These are phyloP conservation scores for Pelvicachromis taeniatus DNA, from an alignment of 2,113 vertebrate genomes.

Conservation along the genomic window DNA sequence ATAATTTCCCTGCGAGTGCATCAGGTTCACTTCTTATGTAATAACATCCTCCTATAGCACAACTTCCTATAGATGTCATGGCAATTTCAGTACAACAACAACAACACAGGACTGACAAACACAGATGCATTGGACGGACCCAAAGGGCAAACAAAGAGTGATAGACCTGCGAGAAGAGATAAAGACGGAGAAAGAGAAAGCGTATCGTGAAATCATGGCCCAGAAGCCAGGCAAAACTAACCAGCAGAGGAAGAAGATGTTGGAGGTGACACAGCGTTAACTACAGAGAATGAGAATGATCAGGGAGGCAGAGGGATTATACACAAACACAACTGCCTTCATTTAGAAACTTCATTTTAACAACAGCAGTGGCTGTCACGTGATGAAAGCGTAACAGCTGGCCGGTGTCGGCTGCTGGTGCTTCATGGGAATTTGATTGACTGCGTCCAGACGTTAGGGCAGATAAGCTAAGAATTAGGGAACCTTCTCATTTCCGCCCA, in stretches of 20 bases:
- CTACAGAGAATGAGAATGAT: neutral
- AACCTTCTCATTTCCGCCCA: neutral
- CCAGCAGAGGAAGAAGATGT: neutral
- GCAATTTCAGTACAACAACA: neutral
- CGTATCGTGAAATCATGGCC: neutral
- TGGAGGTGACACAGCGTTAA: slow-evolving; percentile 1
- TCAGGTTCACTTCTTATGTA: neutral
- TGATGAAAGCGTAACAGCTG: slow-evolving; percentile 24
- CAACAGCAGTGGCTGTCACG: slow-evolving; percentile 18
- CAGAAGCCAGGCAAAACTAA: neutral
- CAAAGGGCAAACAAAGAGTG: neutral
- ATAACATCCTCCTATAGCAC: neutral
- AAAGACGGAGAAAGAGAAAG: neutral
- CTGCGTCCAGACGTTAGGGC: slow-evolving; percentile 5
- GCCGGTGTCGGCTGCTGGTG: neutral
- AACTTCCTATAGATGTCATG: neutral
- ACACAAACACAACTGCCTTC: neutral
- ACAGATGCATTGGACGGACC: neutral
- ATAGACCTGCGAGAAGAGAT: neutral
- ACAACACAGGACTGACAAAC: neutral
- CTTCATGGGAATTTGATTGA: slow-evolving; percentile 8
- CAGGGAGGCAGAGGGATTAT: neutral
- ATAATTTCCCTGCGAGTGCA: neutral
- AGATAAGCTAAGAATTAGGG: neutral
- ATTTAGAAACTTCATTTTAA: neutral